Conservation (phyloP, 1,140 invertebrate species). For the Orchesella cincta region DNA sequence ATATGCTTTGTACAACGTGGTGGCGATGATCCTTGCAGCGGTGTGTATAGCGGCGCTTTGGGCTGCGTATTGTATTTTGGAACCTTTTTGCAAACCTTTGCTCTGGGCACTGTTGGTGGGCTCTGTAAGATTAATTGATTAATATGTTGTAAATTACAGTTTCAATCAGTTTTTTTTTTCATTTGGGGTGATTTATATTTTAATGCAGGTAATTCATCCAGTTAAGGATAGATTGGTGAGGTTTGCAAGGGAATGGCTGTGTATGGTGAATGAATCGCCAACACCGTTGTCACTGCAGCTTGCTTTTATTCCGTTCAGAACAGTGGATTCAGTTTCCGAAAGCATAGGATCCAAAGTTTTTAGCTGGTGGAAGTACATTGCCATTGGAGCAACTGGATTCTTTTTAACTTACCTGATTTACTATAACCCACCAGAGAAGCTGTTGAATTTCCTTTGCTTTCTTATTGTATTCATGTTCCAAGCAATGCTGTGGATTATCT, state of each 20-base stretch:
- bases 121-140: too few relatives aligned
- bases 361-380: slow-evolving; percentile 64
- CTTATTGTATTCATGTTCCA: not conserved
- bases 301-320: slow-evolving; percentile 71
- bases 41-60: slow-evolving; percentile 69
- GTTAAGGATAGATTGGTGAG: slow-evolving; percentile 76
- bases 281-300: slow-evolving; percentile 69
- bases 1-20: slow-evolving; percentile 81
- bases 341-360: slow-evolving; percentile 66
- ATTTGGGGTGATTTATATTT: too few relatives aligned
- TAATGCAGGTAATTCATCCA: slow-evolving; percentile 82
- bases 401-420: slow-evolving; percentile 46
- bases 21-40: slow-evolving; percentile 70
- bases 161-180: too few relatives aligned
- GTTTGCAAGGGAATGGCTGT: slow-evolving; percentile 72
- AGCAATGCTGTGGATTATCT: slow-evolving; percentile 21
- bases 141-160: too few relatives aligned
- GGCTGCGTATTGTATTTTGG: slow-evolving; percentile 79
- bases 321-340: slow-evolving; percentile 71
- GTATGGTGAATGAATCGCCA: slow-evolving; percentile 62
- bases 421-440: slow-evolving; percentile 48
- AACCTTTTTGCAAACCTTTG: slow-evolving; percentile 87
- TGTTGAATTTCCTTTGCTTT: slow-evolving; percentile 33
- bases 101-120: slow-evolving; percentile 92
- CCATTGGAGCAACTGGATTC: slow-evolving; percentile 51